phyloP scores from a whole-genome alignment of 2,888 invertebrate genomes.

The Clanis bilineata region DNA sequence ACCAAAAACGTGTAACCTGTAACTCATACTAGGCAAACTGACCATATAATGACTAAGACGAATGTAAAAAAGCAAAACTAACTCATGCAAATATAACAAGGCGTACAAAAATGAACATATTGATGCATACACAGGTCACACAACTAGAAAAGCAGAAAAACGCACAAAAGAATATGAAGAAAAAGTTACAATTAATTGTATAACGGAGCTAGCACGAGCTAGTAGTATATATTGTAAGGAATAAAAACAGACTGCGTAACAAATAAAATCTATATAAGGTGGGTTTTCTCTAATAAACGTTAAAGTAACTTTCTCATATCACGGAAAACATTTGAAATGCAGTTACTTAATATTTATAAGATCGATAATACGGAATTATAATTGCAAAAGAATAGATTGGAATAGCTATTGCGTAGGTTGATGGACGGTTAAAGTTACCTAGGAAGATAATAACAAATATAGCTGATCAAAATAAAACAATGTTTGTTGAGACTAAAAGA shows the following conservation, averaged over 20 bases:
- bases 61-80: no score
- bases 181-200: no score
- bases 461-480: no score
- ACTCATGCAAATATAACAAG: no score
- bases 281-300: conserved; percentile 16
- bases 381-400: neutral
- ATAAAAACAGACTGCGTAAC: neutral
- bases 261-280: neutral
- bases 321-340: neutral
- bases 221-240: neutral
- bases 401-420: neutral
- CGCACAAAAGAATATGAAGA: no score
- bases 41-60: no score
- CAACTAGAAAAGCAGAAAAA: no score
- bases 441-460: neutral
- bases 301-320: neutral
- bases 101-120: no score
- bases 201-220: neutral
- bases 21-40: no score
- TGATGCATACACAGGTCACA: no score
- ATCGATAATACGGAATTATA: neutral
- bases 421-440: neutral
- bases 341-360: neutral
- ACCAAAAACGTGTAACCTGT: no score
- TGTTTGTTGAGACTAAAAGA: no score